These are phyloP conservation scores for Neodon shergylaensis DNA, from an alignment of 2,113 vertebrate genomes.

Conservation along the genomic window DNA sequence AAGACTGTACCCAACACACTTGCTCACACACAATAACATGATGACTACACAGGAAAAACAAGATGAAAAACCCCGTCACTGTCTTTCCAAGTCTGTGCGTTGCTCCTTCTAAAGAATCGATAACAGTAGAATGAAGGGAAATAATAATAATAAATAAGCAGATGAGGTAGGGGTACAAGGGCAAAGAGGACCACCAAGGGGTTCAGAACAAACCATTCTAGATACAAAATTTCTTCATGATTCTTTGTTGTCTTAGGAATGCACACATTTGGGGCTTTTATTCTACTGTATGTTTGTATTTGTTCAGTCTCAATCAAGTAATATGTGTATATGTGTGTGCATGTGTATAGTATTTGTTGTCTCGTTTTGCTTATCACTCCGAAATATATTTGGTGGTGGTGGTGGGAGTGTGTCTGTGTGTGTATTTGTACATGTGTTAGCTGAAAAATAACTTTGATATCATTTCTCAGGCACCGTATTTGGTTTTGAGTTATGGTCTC, in stretches of 20 bases:
- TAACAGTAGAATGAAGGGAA: background rate
- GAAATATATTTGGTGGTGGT: background rate
- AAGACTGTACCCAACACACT: background rate
- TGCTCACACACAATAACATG: background rate
- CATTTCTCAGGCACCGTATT: background rate
- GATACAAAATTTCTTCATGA: background rate
- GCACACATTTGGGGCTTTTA: background rate
- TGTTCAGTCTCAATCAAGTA: conserved; percentile 2
- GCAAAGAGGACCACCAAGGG: background rate
- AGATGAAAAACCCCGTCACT: background rate
- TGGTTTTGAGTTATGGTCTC: background rate
- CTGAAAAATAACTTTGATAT: background rate
- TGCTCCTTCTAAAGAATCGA: background rate
- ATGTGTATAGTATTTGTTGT: background rate
- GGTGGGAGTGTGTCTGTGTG: no score
- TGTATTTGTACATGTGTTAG: background rate
- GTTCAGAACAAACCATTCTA: background rate
- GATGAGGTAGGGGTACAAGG: background rate
- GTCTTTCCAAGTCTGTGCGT: background rate
- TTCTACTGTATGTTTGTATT: background rate
- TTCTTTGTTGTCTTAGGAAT: background rate
- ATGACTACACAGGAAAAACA: background rate
- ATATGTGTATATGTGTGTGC: background rate
- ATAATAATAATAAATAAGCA: background rate
- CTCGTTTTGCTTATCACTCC: background rate